These are phyloP conservation scores for Drosophila testacea DNA, from an alignment of 2,888 invertebrate species.

Conservation along the genomic window DNA sequence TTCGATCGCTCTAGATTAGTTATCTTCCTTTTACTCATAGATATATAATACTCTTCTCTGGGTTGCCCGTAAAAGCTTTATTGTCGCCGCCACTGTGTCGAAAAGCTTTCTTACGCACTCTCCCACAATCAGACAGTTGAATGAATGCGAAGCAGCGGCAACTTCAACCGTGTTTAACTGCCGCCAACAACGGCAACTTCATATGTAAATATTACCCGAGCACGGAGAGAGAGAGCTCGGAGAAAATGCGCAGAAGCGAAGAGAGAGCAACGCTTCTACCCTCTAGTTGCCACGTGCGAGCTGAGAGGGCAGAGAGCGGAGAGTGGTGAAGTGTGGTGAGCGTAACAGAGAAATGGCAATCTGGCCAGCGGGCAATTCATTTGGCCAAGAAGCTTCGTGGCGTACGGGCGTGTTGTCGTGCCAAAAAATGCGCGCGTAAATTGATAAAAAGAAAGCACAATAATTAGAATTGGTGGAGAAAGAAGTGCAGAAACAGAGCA, in stretches of 20 bases:
- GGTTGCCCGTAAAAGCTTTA: conserved; percentile 9
- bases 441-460: conserved; percentile 41
- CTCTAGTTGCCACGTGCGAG: conserved; percentile 48
- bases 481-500: conserved; percentile 27
- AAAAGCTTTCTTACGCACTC: conserved; percentile 59
- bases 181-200: conserved; percentile 65
- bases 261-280: conserved; percentile 30
- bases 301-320: conserved; percentile 28
- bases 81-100: conserved; percentile 24
- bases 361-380: conserved; percentile 81
- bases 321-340: conserved; percentile 9
- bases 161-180: conserved; percentile 51
- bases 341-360: conserved; percentile 47
- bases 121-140: conserved; percentile 57
- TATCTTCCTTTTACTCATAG: not conserved
- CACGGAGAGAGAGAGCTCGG: conserved; percentile 5
- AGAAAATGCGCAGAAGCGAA: conserved; percentile 30
- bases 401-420: conserved; percentile 82
- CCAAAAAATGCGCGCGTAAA: conserved; percentile 76
- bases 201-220: conserved; percentile 73
- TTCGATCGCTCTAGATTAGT: not conserved
- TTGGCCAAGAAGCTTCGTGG: conserved; percentile 83
- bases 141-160: conserved; percentile 62
- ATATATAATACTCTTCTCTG: not conserved
- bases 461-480: not conserved